These are phyloP conservation scores for Morpho deidamia DNA, from an alignment of 2,888 invertebrate genomes.

Conservation along the genomic window DNA sequence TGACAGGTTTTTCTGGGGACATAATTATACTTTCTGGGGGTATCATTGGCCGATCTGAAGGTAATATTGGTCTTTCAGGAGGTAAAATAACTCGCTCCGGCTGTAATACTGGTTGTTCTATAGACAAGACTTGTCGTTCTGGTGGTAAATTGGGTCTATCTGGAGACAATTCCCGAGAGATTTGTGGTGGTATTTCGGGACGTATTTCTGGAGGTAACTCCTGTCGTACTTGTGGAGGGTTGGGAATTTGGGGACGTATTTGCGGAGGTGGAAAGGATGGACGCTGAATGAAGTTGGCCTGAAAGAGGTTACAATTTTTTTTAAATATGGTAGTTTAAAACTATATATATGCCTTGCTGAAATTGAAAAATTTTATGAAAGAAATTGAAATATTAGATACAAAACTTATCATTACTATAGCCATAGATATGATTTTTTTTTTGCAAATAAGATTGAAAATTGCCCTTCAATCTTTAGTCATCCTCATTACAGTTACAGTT, in stretches of 20 bases:
- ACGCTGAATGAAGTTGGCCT: conserved; percentile 56
- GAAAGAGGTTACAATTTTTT: conserved; percentile 22
- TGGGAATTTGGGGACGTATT: conserved; percentile 25
- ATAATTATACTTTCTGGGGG: conserved; percentile 3
- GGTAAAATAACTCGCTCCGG: neutral
- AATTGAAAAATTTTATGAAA: neutral
- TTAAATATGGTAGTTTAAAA: neutral
- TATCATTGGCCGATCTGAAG: too few relatives aligned
- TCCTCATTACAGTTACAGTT: too few relatives aligned
- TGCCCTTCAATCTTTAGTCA: too few relatives aligned
- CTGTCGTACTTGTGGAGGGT: conserved; percentile 18
- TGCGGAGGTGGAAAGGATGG: conserved; percentile 47
- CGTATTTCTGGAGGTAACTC: conserved; percentile 25
- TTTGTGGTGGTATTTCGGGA: conserved; percentile 23
- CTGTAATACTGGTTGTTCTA: neutral
- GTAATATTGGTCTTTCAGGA: conserved; percentile 24
- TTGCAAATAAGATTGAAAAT: too few relatives aligned
- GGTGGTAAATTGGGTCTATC: conserved; percentile 3
- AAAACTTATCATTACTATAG: too few relatives aligned
- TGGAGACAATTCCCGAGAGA: neutral
- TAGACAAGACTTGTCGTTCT: neutral
- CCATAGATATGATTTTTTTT: too few relatives aligned
- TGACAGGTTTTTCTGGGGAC: conserved; percentile 17
- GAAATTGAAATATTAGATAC: too few relatives aligned
- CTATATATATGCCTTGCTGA: neutral